Percentiles rank a stretch among this genome's conserved stretches.
Conservation (phyloP, 2,797 vertebrate genomes). For the Microctenopoma stevenorrisi region DNA sequence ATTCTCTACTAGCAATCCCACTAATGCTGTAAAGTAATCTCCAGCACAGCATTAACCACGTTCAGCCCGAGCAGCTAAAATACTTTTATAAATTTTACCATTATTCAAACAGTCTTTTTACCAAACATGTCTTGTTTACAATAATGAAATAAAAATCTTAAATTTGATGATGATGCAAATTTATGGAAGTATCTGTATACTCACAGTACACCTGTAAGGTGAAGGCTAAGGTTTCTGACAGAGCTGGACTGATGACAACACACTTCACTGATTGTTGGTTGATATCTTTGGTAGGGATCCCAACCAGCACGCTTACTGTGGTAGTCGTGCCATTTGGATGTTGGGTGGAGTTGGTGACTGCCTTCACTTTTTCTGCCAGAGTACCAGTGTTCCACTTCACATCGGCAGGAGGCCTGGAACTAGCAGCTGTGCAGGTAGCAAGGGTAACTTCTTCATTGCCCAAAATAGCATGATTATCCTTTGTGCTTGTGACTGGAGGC, state of each 20-base stretch:
- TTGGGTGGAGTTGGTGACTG: not conserved
- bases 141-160: not conserved
- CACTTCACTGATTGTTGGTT: slow-evolving; percentile 50
- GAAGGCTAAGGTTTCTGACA: slow-evolving; percentile 8
- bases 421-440: slow-evolving; percentile 56
- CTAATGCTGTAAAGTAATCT: no score
- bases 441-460: slow-evolving; percentile 42
- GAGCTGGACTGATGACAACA: slow-evolving; percentile 38
- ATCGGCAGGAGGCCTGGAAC: slow-evolving; percentile 55
- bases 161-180: not conserved
- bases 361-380: slow-evolving; percentile 13
- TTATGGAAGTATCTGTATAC: slow-evolving; percentile 27
- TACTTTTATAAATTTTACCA: no score
- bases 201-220: slow-evolving; percentile 67
- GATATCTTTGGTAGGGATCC: slow-evolving; percentile 50
- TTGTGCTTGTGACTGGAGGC: slow-evolving; percentile 44
- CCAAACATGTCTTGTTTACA: no score
- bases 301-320: slow-evolving; percentile 55
- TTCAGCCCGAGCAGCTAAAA: no score
- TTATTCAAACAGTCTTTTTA: no score
- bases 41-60: no score
- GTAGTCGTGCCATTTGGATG: slow-evolving; percentile 52
- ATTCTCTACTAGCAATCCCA: no score
- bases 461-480: not conserved
- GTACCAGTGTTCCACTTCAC: slow-evolving; percentile 48